Evolutionary conservation across 2,113 vertebrate species (phyloP), one percentile per base, ranked within the genome.

Genomic region (Phyllopteryx taeniolatus): DNA sequence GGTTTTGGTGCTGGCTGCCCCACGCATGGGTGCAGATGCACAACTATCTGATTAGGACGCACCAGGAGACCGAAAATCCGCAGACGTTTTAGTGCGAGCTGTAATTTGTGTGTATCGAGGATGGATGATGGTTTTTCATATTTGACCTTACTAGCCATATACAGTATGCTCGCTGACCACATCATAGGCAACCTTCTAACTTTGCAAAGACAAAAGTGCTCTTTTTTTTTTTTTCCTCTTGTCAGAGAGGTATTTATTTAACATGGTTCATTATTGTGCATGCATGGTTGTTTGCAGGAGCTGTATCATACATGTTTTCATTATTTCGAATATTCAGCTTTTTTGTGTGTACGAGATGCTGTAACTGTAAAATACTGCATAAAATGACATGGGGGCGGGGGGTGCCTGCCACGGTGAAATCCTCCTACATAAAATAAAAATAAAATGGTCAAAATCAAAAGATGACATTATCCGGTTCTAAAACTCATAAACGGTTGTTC

Each of bases 11-110:
- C 31, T n/a, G 56, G 10, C 9, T 75, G 66, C 61, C 20, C 31
- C 62, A 66, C 69, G 72, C 57, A 65, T 44, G 67, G 22, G 46
- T 66, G 68, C 53, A 74, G 31, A 49, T 66, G 68, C 53, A 74
- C 60, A 8, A 14, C 67, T 62, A 64, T 73, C 82, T 83, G 78
- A 87, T 83, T 75, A 79, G 80, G 64, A 80, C 12, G 43, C 42
- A 65, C 12, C 39, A 8, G 20, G 42, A 44, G 63, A 14, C 22
- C 53, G 8, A 11, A 8, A n/a, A 10, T 61, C 14, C 15, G 59
- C 15, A 20, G 61, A 47, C 22, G n/a, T 46, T 14, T 66, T 56
- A 27, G 53, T 47, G 43, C 12, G 3, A 35, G 9, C 0, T 15
- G 19, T 11, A n/a, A 8, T 5, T 42, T n/a, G 10, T 63, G 13